Percentiles rank a stretch among this genome's conserved stretches.
Evolutionary conservation across 2,113 vertebrate genomes (phyloP).

Genomic region (Tychaedon coryphoeus): DNA sequence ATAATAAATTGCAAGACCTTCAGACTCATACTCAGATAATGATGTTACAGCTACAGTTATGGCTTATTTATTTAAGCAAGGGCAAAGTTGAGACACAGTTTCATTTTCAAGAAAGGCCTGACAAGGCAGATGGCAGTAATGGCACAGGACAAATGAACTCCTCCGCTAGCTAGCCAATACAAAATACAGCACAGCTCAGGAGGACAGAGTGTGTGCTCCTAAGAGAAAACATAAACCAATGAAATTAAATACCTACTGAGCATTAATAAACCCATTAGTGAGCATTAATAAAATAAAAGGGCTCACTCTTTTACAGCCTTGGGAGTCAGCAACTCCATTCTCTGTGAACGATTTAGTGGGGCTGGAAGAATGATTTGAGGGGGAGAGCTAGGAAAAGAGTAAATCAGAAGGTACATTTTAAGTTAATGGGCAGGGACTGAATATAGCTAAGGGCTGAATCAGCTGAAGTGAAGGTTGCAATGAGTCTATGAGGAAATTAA

Average conservation of each 20-base stretch:
- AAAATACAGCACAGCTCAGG: not conserved
- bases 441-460: constrained; percentile 47
- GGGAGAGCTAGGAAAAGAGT: not conserved
- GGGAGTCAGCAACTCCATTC: constrained; percentile 5
- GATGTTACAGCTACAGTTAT: constrained; percentile 22
- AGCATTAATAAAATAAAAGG: constrained; percentile 43
- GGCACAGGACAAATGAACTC: constrained; percentile 6
- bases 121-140: constrained; percentile 30
- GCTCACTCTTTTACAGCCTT: not conserved
- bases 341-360: not conserved
- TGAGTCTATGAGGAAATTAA: constrained; percentile 53
- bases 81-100: constrained; percentile 37
- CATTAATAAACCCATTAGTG: constrained; percentile 55
- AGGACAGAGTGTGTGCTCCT: not conserved
- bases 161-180: not conserved
- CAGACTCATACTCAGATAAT: constrained; percentile 32
- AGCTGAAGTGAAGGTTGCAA: constrained; percentile 50
- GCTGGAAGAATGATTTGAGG: constrained; percentile 35
- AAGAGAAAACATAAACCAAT: not conserved
- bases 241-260: constrained; percentile 13
- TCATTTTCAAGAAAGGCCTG: constrained; percentile 30
- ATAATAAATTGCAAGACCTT: constrained; percentile 49
- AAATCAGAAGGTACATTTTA: constrained; percentile 35
- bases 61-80: constrained; percentile 63
- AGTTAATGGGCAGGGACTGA: constrained; percentile 3